These are phyloP conservation scores for Pitta sordida DNA, from an alignment of 2,113 vertebrate species.

Conservation along the genomic window DNA sequence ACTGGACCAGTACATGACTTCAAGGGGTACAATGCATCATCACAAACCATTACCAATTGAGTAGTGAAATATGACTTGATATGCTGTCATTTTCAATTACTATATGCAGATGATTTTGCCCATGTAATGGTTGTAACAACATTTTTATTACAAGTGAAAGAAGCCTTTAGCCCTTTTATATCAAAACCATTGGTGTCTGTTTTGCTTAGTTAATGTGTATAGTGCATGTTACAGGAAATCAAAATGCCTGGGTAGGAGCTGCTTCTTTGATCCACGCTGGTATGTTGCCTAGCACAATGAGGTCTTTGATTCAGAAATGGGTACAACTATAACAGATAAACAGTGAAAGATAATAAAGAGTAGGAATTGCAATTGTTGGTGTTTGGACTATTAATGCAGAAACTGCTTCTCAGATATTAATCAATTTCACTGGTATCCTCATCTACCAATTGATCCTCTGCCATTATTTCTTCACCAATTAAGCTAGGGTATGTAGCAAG, in stretches of 20 bases:
- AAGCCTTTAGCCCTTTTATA: background rate
- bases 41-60: background rate
- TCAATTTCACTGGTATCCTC: constrained; percentile 16
- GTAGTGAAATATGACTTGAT: background rate
- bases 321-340: constrained; percentile 41
- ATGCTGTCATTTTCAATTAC: background rate
- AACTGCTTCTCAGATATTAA: constrained; percentile 46
- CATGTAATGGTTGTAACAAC: background rate
- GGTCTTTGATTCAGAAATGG: constrained; percentile 13
- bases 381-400: constrained; percentile 47
- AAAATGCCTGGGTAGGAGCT: background rate
- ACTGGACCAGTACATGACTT: background rate
- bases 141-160: background rate
- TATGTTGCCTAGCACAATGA: background rate
- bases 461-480: constrained; percentile 29
- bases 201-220: background rate
- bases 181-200: background rate
- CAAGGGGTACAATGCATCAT: background rate
- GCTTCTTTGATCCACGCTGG: background rate
- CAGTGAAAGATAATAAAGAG: constrained; percentile 25
- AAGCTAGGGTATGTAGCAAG: background rate
- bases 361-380: constrained; percentile 27
- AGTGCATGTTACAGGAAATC: background rate
- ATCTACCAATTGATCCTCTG: constrained; percentile 44
- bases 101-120: background rate